Conservation (phyloP, 2,797 vertebrate species). For the Brachyrhaphis roseni region DNA sequence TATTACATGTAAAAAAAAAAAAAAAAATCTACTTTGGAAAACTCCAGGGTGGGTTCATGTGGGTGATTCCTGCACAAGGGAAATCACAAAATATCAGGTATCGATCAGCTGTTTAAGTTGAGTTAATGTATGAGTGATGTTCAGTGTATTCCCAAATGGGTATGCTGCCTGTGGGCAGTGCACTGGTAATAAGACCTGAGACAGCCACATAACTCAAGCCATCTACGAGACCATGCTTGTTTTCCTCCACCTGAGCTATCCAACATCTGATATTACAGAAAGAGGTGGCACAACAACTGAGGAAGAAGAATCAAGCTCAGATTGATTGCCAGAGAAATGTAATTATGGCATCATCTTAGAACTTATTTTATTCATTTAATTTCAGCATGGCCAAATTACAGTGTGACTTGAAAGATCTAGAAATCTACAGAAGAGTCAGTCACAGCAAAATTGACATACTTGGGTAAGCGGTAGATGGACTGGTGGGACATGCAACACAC, state of each 20-base stretch:
- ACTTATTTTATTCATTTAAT: constrained; percentile 24
- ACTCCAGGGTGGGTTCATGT: constrained; percentile 48
- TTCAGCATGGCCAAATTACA: constrained; percentile 30
- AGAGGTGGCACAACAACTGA: constrained; percentile 48
- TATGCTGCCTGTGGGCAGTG: constrained; percentile 70
- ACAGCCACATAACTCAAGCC: constrained; percentile 76
- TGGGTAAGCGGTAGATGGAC: background rate
- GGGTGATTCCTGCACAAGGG: constrained; percentile 53
- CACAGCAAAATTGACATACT: background rate
- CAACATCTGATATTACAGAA: constrained; percentile 75
- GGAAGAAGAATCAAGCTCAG: constrained; percentile 33
- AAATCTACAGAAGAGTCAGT: background rate
- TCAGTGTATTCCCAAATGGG: constrained; percentile 73
- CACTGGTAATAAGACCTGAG: constrained; percentile 73
- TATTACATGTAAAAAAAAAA: constrained; percentile 40
- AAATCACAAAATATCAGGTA: constrained; percentile 68
- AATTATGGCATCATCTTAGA: constrained; percentile 52
- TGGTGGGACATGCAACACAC: background rate
- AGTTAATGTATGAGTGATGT: constrained; percentile 76
- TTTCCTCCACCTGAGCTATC: constrained; percentile 72
- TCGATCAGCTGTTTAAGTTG: constrained; percentile 75
- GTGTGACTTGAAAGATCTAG: background rate
- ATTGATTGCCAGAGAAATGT: constrained; percentile 26
- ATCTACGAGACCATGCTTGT: constrained; percentile 72
- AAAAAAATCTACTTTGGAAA: constrained; percentile 17